Evolutionary conservation across 1,140 invertebrate genomes (phyloP).

Genomic region (Philopotamus ludificatus): DNA sequence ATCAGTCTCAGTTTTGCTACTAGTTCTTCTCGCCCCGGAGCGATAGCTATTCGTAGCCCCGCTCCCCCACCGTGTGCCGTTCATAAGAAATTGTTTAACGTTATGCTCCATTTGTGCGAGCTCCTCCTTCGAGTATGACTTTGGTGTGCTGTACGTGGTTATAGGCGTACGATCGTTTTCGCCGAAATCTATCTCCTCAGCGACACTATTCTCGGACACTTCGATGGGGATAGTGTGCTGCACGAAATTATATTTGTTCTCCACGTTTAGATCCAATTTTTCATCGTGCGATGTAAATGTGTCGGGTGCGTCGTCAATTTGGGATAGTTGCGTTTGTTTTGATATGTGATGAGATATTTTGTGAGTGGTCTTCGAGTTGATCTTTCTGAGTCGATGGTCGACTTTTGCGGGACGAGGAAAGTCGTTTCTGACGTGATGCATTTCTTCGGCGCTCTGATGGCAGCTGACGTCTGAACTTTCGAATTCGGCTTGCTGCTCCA

Average conservation of each 20-base stretch:
- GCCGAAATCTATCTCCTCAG: not conserved
- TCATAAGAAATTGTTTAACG: conserved; percentile 61
- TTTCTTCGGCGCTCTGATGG: conserved; percentile 33
- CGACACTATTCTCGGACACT: not conserved
- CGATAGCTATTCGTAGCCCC: conserved; percentile 41
- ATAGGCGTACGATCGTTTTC: conserved; percentile 10
- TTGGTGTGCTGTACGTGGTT: conserved; percentile 18
- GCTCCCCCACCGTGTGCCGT: conserved; percentile 60
- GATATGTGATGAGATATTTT: conserved; percentile 23
- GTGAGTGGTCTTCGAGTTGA: conserved; percentile 23
- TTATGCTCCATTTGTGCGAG: conserved; percentile 64
- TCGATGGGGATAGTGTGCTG: not conserved
- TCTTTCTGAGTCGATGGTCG: conserved; percentile 29
- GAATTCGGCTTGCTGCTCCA: conserved; percentile 54
- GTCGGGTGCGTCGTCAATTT: not conserved
- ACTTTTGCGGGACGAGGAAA: conserved; percentile 39
- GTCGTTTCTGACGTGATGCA: conserved; percentile 38
- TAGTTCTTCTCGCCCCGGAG: conserved; percentile 50
- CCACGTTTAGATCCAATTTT: not conserved
- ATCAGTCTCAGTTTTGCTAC: conserved; percentile 59
- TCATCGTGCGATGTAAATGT: not conserved
- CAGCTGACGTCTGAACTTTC: conserved; percentile 47
- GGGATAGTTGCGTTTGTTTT: not conserved
- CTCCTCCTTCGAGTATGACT: conserved; percentile 46
- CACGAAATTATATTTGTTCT: not conserved